Evolutionary conservation across 2,113 vertebrate genomes (phyloP), one percentile per base, ranked within the genome.

Genomic region (Tringa solitaria): DNA sequence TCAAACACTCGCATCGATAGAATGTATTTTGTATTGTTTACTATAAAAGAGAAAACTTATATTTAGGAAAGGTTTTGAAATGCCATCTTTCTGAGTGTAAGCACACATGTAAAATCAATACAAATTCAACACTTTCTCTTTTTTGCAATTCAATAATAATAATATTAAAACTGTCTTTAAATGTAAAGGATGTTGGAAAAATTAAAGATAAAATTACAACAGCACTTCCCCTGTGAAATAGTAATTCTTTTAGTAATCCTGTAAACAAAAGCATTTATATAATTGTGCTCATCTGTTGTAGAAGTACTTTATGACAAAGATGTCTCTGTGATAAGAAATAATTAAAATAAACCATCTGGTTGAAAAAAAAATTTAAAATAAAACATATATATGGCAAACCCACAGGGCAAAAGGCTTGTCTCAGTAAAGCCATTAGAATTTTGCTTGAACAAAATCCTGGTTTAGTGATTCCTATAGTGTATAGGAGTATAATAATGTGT

Each of bases 341-440:
- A 98, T 98, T 98, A 97, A 97, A 96, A 97, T 74, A 87, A 95
- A 91, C 90, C 92, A 98, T 97, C 97, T 98, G 96, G 77, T 96
- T 95, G 76, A 9, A 93, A 94, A 93, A 93, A 92, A 57, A 50
- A 83, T 89, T 92, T 93, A 84, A 89, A 94, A 91, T 72, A 73
- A 92, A 64, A 73, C 19, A 21, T 53, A 87, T 50, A 43, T 80
- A 12, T 43, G 89, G 41, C 37, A 85, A 95, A 67, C 21, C 23
- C 41, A 84, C 37, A 60, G 70, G 26, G 63, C 64, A 76, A 74
- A 96, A 96, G 61, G 15, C 53, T 94, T 89, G 77, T 86, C 50
- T 89, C 61, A 63, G 57, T 46, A 90, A 91, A 88, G 12, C 20
- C 51, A 64, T 57, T 74, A 72, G 39, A 89, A 72, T 46, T 92